A percentile compares a stretch with the other conserved stretches of the same genome.
phyloP scores from a whole-genome alignment of 1,140 invertebrate species.

The Drosophila dunni region DNA sequence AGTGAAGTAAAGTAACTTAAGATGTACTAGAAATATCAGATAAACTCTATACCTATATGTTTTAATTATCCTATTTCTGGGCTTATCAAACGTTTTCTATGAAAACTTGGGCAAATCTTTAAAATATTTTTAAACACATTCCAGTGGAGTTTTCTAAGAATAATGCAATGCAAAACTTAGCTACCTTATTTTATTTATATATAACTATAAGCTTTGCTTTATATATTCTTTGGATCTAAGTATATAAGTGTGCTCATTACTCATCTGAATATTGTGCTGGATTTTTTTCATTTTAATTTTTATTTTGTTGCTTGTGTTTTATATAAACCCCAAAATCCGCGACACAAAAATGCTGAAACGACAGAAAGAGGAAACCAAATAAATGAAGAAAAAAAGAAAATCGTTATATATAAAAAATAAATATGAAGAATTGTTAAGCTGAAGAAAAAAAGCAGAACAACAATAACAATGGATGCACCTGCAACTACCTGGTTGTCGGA shows the following conservation, averaged over 20 bases:
- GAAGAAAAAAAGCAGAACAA: constrained; percentile 31
- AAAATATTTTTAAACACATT: constrained; percentile 39
- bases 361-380: constrained; percentile 68
- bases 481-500: constrained; percentile 46
- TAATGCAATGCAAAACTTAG: constrained; percentile 19
- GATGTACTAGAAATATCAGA: not conserved
- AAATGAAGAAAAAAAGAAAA: constrained; percentile 22
- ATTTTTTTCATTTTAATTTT: constrained; percentile 8
- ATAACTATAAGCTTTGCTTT: not conserved
- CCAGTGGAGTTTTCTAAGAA: constrained; percentile 48
- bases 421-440: constrained; percentile 17
- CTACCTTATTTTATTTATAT: not conserved
- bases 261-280: constrained; percentile 54
- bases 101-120: constrained; percentile 37
- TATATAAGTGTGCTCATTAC: constrained; percentile 70
- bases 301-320: constrained; percentile 50
- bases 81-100: constrained; percentile 21
- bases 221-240: constrained; percentile 1
- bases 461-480: constrained; percentile 63
- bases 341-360: constrained; percentile 59
- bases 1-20: not conserved
- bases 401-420: constrained; percentile 22
- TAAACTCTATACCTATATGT: not conserved
- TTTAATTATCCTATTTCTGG: constrained; percentile 3
- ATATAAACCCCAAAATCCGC: constrained; percentile 57